Evolutionary conservation across 2,797 vertebrate genomes (phyloP).

Genomic region (Thamnophis elegans): DNA sequence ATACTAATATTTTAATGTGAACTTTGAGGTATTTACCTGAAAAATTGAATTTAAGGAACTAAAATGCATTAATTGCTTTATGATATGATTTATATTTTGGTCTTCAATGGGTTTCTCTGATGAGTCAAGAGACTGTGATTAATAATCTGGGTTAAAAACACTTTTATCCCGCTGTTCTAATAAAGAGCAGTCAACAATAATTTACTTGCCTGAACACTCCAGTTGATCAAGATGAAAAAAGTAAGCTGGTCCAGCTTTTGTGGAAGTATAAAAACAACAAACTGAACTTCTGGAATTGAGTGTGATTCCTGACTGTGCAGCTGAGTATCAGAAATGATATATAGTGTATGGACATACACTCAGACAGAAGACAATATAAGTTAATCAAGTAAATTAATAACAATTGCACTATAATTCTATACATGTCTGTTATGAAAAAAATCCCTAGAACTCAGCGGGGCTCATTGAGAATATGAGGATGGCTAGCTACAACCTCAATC

Average conservation of each 20-base stretch:
- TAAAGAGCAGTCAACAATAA: not conserved
- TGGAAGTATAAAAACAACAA: not conserved
- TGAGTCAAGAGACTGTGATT: not conserved
- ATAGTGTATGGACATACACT: not conserved
- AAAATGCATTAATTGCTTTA: not conserved
- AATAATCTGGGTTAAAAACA: not conserved
- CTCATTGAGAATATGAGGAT: not conserved
- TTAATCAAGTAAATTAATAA: constrained; percentile 49
- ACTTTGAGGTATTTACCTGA: not conserved
- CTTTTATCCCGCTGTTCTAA: not conserved
- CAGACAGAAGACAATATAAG: constrained; percentile 42
- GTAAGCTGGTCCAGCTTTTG: not conserved
- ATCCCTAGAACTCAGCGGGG: not conserved
- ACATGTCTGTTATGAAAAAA: not conserved
- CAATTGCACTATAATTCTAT: constrained; percentile 11
- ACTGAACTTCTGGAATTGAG: not conserved
- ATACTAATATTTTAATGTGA: not conserved
- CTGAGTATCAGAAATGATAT: not conserved
- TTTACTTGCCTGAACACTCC: not conserved
- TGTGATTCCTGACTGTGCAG: not conserved
- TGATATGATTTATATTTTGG: not conserved
- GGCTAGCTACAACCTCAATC: not conserved
- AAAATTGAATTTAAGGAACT: not conserved
- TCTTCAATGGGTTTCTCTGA: not conserved
- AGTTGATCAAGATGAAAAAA: not conserved